Conservation (phyloP, 2,113 vertebrate genomes). For the Microcebus lehilahytsara region DNA sequence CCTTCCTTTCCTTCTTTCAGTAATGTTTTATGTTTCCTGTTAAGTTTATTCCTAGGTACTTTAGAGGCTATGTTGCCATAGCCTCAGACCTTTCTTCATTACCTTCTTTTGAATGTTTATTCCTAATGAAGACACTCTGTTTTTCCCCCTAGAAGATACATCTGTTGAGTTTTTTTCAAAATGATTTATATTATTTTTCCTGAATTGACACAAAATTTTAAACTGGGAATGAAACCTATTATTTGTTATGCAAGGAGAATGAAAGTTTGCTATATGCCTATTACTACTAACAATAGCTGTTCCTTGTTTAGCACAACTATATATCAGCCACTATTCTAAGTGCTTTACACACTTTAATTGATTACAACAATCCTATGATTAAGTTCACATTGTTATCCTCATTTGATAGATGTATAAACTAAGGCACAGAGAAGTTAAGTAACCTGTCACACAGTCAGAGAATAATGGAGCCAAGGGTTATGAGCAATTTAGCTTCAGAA, state of each 20-base stretch:
- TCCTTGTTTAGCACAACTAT: neutral
- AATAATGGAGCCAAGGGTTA: neutral
- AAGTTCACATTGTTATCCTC: neutral
- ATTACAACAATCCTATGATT: neutral
- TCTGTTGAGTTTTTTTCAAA: neutral
- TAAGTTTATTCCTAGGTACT: neutral
- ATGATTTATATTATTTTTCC: neutral
- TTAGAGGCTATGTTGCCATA: neutral
- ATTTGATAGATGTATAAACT: neutral
- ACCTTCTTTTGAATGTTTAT: neutral
- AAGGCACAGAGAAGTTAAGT: neutral
- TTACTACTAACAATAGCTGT: neutral
- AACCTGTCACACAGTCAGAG: neutral
- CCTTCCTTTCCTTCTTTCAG: neutral
- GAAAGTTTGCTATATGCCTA: neutral
- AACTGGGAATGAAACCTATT: neutral
- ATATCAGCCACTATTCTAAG: neutral
- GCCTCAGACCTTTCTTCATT: neutral
- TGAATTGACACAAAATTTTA: neutral
- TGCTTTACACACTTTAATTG: neutral
- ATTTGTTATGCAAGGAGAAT: neutral
- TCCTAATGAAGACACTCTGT: neutral
- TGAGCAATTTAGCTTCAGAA: neutral
- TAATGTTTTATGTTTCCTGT: neutral
- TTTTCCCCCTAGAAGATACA: neutral